A percentile compares a stretch with the other conserved stretches of the same genome.
Evolutionary conservation across 2,113 vertebrate genomes (phyloP).

Genomic region (Hypanus sabinus): DNA sequence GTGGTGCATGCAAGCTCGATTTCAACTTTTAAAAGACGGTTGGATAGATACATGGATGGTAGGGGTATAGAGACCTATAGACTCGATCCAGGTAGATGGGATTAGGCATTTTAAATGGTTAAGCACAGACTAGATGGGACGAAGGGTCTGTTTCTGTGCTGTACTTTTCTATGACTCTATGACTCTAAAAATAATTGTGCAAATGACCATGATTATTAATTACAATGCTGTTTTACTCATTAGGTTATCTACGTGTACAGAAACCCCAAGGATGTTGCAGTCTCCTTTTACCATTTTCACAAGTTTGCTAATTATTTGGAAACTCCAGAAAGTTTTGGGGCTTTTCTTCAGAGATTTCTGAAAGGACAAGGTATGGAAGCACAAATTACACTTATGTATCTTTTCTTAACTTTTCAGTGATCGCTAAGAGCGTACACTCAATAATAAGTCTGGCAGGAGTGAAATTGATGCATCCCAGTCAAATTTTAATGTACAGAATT

Average conservation of each 20-base stretch:
- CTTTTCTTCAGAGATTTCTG: conserved; percentile 55
- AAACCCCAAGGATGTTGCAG: conserved; percentile 62
- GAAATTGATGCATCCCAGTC: not conserved
- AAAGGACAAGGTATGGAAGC: conserved; percentile 49
- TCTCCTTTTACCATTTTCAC: conserved; percentile 60
- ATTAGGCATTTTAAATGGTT: no score
- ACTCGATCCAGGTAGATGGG: not conserved
- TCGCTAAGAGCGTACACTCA: not conserved
- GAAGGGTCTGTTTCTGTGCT: no score
- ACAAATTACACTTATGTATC: not conserved
- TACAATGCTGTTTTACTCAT: conserved; percentile 32
- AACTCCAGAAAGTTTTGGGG: conserved; percentile 45
- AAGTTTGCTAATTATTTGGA: not conserved
- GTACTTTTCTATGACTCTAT: no score
- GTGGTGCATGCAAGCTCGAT: no score
- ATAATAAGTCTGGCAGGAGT: no score
- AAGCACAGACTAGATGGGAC: no score
- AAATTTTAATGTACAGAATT: not conserved
- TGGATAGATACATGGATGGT: no score
- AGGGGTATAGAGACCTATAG: no score
- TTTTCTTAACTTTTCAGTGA: not conserved
- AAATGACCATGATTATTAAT: not conserved
- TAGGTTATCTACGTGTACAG: conserved; percentile 60
- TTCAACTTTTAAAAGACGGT: no score
- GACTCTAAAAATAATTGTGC: not conserved